Evolutionary conservation across 2,888 invertebrate species (phyloP), one percentile per base, ranked within the genome.

Genomic region (Oscheius sp.): DNA sequence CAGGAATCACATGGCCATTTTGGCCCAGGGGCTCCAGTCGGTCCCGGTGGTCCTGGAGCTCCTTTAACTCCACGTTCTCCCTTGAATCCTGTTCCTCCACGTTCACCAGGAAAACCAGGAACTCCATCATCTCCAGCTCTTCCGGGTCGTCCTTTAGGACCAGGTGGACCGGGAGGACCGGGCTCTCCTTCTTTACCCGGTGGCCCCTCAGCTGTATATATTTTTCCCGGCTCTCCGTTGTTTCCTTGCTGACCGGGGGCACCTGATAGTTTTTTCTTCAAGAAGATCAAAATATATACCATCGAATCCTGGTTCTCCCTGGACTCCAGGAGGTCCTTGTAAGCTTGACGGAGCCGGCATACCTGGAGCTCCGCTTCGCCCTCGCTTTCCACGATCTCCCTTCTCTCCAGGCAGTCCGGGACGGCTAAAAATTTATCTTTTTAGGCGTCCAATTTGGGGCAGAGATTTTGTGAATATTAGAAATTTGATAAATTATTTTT

Each of bases 1-100:
- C 76, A 76, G 3, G 70, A 68, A 26, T 73, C 73, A 38, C 76
- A 76, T 0, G 76, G 76, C 76, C 76, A 76, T 67, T 73, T 73
- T 4, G 73, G 64, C n/a, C 75, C 75, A 51, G 61, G 33, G 49
- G 64, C 38, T 8, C 47, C 47, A n/a, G 59, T 50, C 0, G 71
- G 70, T 32, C 75, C 75, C 5, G 61, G 67, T 0, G 51, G 41
- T 17, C 75, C 75, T 26, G 59, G 32, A 0, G 65, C 57, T 30
- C 75, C 75, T 20, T 71, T 57, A 28, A 66, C 54, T 2, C 75
- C 75, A 28, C 66, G 26, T 47, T 75, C 75, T 8, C 75, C 75
- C 64, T 75, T 75, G 51, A 71, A 54, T 45, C 75, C 75, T 50
- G 61, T 71, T 28, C 59, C 70, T 28, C 75, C 73, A 9, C 72